phyloP scores from a whole-genome alignment of 2,113 vertebrate genomes.

The Indicator maculatus region DNA sequence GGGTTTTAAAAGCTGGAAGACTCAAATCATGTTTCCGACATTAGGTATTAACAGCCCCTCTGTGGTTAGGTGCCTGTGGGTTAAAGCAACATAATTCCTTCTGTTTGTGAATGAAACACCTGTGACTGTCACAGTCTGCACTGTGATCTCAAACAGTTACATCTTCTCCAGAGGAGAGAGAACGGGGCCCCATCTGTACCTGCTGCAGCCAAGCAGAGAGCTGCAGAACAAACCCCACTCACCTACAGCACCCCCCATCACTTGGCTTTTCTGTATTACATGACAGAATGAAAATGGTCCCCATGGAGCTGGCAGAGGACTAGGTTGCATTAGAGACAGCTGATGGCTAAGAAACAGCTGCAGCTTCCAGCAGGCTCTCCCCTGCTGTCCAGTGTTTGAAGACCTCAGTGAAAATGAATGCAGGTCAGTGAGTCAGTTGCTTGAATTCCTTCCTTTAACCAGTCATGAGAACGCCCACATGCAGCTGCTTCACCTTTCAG shows the following conservation, averaged over 20 bases:
- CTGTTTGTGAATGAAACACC: background rate
- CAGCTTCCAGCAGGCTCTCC: background rate
- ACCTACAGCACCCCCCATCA: accelerated
- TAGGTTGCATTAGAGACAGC: accelerated
- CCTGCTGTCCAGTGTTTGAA: background rate
- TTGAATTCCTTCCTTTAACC: background rate
- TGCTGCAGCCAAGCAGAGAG: background rate
- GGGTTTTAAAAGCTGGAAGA: constrained; percentile 6
- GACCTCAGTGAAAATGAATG: background rate
- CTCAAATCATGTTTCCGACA: background rate
- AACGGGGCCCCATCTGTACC: background rate
- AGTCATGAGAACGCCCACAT: background rate
- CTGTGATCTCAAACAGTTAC: background rate
- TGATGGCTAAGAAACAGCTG: background rate
- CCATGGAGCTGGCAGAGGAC: background rate
- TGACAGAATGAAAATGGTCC: background rate
- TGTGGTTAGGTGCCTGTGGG: background rate
- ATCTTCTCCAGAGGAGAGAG: background rate
- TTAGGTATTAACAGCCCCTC: background rate
- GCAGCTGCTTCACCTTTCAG: background rate
- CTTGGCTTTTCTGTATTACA: background rate
- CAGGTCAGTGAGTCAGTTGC: background rate
- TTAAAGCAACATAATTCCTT: background rate
- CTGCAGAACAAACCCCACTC: background rate
- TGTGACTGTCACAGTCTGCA: background rate